Base-by-base conservation (phyloP, 2,888 invertebrate species). In the Dasysyrphus tricinctus region DNA sequence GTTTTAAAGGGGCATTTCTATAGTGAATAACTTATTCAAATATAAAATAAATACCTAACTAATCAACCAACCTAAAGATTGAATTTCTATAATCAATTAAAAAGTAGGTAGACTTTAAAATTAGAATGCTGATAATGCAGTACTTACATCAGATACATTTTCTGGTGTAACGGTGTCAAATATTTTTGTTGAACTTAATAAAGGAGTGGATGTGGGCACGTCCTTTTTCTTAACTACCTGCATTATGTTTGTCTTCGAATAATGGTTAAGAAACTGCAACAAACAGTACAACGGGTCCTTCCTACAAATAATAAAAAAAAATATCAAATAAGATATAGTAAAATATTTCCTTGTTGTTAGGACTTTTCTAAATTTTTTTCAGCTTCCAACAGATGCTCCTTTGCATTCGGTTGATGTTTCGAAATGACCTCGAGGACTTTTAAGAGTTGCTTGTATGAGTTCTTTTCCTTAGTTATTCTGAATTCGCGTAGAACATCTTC, bases 271-370 rank as follows among this genome's bases (percentile, higher is more conserved):
- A 59, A 92, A 92, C 39, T 90, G 85, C 11, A 92, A 56, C 69
- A 92, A 80, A 57, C 91, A 92, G 69, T 90, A 91, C 80, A 91
- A 90, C 0, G 93, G 91, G 88, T 91, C 91, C 88, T 91, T 92
- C 19, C 92, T 92, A 56, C 0, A 87, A 79, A 59, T 16, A n/a
- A 39, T 74, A 11, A 61, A n/a, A 44, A 63, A 39, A 56, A n/a
- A 59, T 32, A 37, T n/a, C n/a, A n/a, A n/a, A n/a, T n/a, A 47
- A 14, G 24, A 70, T 9, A 57, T 39, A 9, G 56, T 5, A 8
- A 61, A 12, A 16, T 19, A 56, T 12, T 37, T 51, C 14, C 3
- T 5, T 4, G 0, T 16, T 8, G 5, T n/a, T n/a, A 6, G 77
- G 81, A 92, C 92, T 90, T 90, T 67, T 90, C 89, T 0, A 92